Evolutionary conservation across 2,797 vertebrate species (phyloP).

Genomic region (Ambastaia sidthimunki): DNA sequence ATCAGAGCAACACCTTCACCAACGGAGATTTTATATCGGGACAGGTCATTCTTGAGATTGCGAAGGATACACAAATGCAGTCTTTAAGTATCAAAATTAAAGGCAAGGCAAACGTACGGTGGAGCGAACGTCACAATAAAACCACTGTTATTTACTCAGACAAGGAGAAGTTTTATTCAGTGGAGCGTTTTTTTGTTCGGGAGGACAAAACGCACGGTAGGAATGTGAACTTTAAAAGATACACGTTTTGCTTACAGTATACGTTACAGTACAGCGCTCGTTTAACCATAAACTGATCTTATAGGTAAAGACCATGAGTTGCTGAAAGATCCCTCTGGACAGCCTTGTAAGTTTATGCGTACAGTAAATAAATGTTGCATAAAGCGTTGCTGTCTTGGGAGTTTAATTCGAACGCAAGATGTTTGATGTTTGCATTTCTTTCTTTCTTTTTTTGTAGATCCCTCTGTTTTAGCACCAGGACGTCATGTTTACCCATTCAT

Average conservation of each 20-base stretch:
- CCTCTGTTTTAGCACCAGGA: slow-evolving; percentile 63
- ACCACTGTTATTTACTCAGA: slow-evolving; percentile 14
- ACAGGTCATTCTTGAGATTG: slow-evolving; percentile 62
- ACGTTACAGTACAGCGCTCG: not conserved
- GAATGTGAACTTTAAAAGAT: not conserved
- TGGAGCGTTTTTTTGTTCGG: slow-evolving; percentile 60
- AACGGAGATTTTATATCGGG: slow-evolving; percentile 67
- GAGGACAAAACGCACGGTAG: slow-evolving; percentile 26
- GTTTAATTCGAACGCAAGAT: not conserved
- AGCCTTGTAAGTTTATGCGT: slow-evolving; percentile 9
- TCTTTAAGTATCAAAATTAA: slow-evolving; percentile 69
- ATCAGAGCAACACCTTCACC: slow-evolving; percentile 62
- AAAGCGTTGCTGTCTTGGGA: not conserved
- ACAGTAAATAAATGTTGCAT: not conserved
- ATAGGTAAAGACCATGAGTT: slow-evolving; percentile 10
- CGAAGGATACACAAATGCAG: slow-evolving; percentile 61
- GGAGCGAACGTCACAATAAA: slow-evolving; percentile 54
- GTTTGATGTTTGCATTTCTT: not conserved
- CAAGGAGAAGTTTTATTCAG: slow-evolving; percentile 69
- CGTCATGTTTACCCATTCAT: slow-evolving; percentile 74
- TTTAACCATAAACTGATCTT: not conserved
- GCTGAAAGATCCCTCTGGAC: slow-evolving; percentile 18
- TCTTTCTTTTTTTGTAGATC: slow-evolving; percentile 61
- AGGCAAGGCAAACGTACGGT: slow-evolving; percentile 67
- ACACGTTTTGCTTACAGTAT: not conserved